A percentile compares a stretch with the other conserved stretches of the same genome.
Conservation (phyloP, 2,797 vertebrate species). For the Dryobates pubescens region DNA sequence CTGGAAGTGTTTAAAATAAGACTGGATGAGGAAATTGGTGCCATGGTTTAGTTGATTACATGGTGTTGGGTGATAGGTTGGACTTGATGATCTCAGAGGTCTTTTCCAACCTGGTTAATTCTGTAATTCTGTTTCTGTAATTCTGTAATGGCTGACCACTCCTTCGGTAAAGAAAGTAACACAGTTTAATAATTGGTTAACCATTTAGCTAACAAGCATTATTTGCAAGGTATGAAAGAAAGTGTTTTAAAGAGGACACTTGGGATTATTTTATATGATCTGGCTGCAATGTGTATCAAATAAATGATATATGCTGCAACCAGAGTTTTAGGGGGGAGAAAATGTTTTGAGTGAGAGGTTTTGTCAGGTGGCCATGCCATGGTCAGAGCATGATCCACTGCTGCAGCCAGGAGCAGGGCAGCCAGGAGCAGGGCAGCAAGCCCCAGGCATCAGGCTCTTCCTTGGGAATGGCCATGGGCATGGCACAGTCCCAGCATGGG, state of each 20-base stretch:
- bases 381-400: background rate
- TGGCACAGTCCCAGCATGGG: background rate
- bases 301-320: too few species aligned
- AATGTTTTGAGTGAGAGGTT: too few species aligned
- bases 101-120: too few species aligned
- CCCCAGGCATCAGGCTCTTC: background rate
- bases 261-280: background rate
- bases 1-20: too few species aligned
- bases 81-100: too few species aligned
- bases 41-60: too few species aligned
- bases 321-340: too few species aligned
- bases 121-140: too few species aligned
- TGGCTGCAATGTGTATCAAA: too few species aligned
- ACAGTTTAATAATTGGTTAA: background rate
- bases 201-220: background rate
- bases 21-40: too few species aligned
- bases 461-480: background rate
- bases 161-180: background rate
- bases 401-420: background rate
- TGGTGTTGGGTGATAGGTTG: too few species aligned
- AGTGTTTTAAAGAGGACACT: background rate
- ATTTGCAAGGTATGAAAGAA: background rate
- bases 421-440: background rate
- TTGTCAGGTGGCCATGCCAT: rapidly evolving
- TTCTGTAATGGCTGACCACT: too few species aligned